Evolutionary conservation across 2,797 vertebrate species (phyloP).

Genomic region (Cichlasoma orientale): DNA sequence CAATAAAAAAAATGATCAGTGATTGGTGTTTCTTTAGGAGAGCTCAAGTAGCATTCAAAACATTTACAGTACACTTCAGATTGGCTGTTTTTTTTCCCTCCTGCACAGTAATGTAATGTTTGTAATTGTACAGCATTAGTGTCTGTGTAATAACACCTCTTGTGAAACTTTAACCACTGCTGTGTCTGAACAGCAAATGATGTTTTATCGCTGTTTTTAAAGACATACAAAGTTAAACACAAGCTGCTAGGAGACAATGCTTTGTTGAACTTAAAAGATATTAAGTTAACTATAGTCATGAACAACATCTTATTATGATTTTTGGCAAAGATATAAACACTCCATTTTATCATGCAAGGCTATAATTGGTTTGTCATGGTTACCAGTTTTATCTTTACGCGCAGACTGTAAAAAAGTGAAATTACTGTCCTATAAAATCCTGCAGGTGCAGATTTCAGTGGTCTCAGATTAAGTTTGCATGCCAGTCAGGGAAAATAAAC

Average conservation of each 20-base stretch:
- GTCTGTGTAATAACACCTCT: constrained; percentile 30
- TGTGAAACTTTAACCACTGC: constrained; percentile 47
- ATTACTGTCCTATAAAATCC: neutral
- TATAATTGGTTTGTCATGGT: constrained; percentile 6
- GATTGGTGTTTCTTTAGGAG: neutral
- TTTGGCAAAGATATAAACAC: constrained; percentile 26
- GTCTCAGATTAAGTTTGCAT: constrained; percentile 8
- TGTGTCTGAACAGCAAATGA: constrained; percentile 26
- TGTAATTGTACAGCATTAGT: constrained; percentile 42
- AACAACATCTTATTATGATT: constrained; percentile 45
- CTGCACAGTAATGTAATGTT: constrained; percentile 12
- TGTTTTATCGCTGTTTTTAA: constrained; percentile 49
- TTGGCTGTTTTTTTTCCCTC: constrained; percentile 1
- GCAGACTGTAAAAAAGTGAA: neutral
- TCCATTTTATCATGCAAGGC: constrained; percentile 6
- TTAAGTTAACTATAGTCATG: constrained; percentile 15
- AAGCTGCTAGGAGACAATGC: constrained; percentile 33
- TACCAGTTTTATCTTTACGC: neutral
- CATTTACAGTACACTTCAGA: neutral
- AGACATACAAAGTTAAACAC: constrained; percentile 30
- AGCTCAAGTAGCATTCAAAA: neutral
- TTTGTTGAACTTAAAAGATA: constrained; percentile 13
- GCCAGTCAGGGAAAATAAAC: constrained; percentile 6
- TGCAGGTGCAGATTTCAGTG: neutral
- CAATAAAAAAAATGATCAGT: neutral